phyloP scores from a whole-genome alignment of 2,113 vertebrate species.

The Pterophyllum scalare region DNA sequence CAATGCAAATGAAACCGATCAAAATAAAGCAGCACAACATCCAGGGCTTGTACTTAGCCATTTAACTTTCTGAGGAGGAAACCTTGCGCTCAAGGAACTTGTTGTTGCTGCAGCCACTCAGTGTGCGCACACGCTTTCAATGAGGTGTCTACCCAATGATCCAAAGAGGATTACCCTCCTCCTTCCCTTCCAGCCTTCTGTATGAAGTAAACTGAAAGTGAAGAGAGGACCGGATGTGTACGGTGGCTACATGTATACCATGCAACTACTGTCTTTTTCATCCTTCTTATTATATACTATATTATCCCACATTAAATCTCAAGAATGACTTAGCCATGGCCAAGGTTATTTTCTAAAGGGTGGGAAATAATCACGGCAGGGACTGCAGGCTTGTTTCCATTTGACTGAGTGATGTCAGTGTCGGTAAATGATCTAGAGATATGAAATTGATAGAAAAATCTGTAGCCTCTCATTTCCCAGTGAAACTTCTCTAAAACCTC shows the following conservation, averaged over 20 bases:
- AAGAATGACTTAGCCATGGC: too few relatives aligned
- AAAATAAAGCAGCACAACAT: slow-evolving; percentile 37
- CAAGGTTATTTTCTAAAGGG: too few relatives aligned
- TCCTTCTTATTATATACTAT: background rate
- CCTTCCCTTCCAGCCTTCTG: background rate
- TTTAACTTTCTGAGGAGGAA: background rate
- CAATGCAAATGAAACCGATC: background rate
- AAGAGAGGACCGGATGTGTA: background rate
- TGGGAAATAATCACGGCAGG: background rate
- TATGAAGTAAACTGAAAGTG: background rate
- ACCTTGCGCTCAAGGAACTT: background rate
- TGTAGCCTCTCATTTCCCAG: background rate
- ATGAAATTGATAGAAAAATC: background rate
- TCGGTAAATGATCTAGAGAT: background rate
- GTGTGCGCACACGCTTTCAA: background rate
- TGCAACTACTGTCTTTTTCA: background rate
- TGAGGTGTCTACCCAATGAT: background rate
- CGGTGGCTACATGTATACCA: too few relatives aligned
- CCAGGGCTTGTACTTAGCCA: slow-evolving; percentile 55
- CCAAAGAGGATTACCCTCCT: slow-evolving; percentile 1
- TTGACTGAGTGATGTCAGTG: background rate
- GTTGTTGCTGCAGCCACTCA: background rate
- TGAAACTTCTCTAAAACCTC: background rate
- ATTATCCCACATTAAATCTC: too few relatives aligned
- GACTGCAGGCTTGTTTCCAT: background rate